phyloP scores from a whole-genome alignment of 2,797 vertebrate species.

The Hippopotamyrus pictus region DNA sequence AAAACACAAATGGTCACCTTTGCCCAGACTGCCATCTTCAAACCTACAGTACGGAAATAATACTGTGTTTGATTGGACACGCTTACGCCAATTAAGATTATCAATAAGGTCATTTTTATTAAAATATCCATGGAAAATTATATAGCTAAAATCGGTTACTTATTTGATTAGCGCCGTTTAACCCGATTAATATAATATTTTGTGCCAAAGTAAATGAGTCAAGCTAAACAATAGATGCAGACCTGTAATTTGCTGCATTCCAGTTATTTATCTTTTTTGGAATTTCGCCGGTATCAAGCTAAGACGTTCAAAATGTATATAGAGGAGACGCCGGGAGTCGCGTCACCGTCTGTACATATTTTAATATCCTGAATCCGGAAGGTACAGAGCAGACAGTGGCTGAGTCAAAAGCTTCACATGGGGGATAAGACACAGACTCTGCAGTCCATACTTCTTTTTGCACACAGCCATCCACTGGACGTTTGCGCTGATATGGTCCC shows the following conservation, averaged over 20 bases:
- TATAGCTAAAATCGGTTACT: not conserved
- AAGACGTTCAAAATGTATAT: not conserved
- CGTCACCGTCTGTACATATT: constrained; percentile 12
- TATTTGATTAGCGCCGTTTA: not conserved
- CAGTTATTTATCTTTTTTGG: constrained; percentile 3
- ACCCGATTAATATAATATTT: not conserved
- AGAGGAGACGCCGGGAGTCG: not conserved
- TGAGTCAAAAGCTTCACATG: not conserved
- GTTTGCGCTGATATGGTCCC: constrained; percentile 10
- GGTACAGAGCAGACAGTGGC: not conserved
- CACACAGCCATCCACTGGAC: not conserved
- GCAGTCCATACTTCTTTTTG: constrained; percentile 1
- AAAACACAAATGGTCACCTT: not conserved
- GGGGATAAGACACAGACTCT: not conserved
- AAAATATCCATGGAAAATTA: not conserved
- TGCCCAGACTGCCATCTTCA: not conserved
- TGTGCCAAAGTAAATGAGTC: not conserved
- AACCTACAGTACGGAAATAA: not conserved
- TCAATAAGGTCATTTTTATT: not conserved
- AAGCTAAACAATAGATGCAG: not conserved
- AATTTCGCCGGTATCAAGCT: not conserved
- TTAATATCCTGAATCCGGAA: constrained; percentile 6
- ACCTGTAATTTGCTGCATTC: not conserved
- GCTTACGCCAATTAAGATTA: not conserved
- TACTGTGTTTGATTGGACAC: not conserved